Base-by-base conservation (phyloP, 2,113 vertebrate species). In the Carassius carassius region DNA sequence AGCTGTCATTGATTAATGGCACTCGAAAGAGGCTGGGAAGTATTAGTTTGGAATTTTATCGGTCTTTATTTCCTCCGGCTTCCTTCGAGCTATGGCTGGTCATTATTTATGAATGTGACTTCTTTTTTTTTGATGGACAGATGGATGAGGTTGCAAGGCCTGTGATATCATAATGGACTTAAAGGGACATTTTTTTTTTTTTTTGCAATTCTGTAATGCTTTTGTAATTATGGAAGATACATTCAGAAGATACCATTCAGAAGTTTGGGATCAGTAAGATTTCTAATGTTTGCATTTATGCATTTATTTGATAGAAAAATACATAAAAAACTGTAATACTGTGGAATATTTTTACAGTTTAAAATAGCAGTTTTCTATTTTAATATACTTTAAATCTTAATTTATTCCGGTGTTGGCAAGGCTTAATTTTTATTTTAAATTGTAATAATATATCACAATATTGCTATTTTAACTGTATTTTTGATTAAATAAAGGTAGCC, bases 1-100 rank as follows among this genome's bases (percentile, higher is more conserved):
- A 87, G 82, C 83, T 86, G 87, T 85, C 86, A 87, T 85, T 93
- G 93, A 93, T 91, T 89, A 92, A 93, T 91, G 88, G 86, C 86
- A 82, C 90, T 89, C 89, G 92, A 93, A 91, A 91, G 90, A 87
- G 86, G 84, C 84, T 87, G 91, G 88, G 92, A 91, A 88, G 88
- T 89, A 84, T 88, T 80, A 23, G 65, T 70, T 87, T 83, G 73
- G 44, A 75, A 44, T 81, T 86, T 76, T 32, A 70, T 60, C 23
- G 1, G 49, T 11, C 81, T 82, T 82, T 82, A 54, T 82, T 88
- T 88, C 60, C 88, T 80, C 54, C 19, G 90, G 84, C 29, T 29
- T 29, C 29, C 29, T 29, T 29, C 29, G 29, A 88, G 83, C 84
- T 4, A 37, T 0, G n/a, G 69, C 51, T 32, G 12, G 85, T 62